Evolutionary conservation across 2,797 vertebrate species (phyloP).

Genomic region (Sebastes steindachneri): DNA sequence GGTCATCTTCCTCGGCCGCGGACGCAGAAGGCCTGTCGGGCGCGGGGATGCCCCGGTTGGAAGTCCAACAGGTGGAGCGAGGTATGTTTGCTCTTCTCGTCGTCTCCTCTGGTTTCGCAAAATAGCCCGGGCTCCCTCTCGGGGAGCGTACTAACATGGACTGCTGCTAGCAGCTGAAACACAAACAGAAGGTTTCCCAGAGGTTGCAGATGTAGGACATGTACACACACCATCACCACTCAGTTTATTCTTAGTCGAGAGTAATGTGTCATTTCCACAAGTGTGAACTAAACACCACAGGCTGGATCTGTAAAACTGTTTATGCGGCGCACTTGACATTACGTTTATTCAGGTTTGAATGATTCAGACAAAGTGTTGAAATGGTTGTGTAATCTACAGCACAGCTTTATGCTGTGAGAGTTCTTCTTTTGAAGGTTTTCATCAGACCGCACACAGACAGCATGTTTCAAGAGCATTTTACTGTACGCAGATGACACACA

Average conservation of each 20-base stretch:
- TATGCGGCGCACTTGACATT: slow-evolving; percentile 39
- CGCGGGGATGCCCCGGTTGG: slow-evolving; percentile 90
- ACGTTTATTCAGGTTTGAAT: slow-evolving; percentile 37
- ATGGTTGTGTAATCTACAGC: neutral
- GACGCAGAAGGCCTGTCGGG: slow-evolving; percentile 87
- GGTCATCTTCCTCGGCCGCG: slow-evolving; percentile 86
- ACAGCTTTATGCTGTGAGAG: neutral
- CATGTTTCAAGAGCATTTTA: neutral
- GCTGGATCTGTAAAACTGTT: slow-evolving; percentile 51
- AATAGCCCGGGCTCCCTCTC: slow-evolving; percentile 20
- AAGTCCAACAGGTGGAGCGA: slow-evolving; percentile 90
- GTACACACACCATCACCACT: slow-evolving; percentile 61
- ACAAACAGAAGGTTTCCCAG: slow-evolving; percentile 46
- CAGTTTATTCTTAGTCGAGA: slow-evolving; percentile 59
- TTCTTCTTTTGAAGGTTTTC: slow-evolving; percentile 6
- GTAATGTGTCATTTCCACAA: slow-evolving; percentile 55
- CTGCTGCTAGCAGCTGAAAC: slow-evolving; percentile 39
- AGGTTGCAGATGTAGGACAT: slow-evolving; percentile 56
- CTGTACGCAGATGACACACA: neutral
- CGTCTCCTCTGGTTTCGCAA: slow-evolving; percentile 17
- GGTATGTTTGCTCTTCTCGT: slow-evolving; percentile 79
- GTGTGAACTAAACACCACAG: slow-evolving; percentile 58
- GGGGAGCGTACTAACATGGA: slow-evolving; percentile 12
- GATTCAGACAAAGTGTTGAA: slow-evolving; percentile 7
- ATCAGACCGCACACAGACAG: slow-evolving; percentile 30